Base-by-base conservation (phyloP, 2,888 invertebrate genomes). In the Lasioglossum leucozonium region DNA sequence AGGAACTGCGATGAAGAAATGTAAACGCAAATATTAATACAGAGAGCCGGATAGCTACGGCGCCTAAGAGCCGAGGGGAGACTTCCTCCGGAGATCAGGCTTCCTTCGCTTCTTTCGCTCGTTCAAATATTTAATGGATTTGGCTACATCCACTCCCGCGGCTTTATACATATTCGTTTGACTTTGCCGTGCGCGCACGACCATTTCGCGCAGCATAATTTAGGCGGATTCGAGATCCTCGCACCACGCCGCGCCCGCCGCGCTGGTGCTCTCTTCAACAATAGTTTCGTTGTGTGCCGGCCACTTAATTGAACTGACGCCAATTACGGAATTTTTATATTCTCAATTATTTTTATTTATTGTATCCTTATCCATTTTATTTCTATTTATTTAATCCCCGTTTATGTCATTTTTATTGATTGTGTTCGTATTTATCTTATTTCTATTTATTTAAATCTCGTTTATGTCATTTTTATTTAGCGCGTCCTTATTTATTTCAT, bases 21-120 rank as follows among this genome's bases (percentile, higher is more conserved):
- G 91, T 90, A 90, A 91, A 91, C 90, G 91, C 90, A 91, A 91
- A 91, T 91, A 91, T 91, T 91, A 91, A 91, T 90, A 91, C 76
- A 84, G 85, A 84, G 84, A 82, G 85, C 72, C 75, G 75, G 74
- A 81, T 86, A 85, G 80, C 81, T 85, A 90, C 84, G 82, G 84
- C 67, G 81, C 79, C 84, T 87, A 91, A 89, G 87, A 88, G 87
- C 84, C 84, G 84, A 77, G 85, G 89, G 88, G 86, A 80, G 82
- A 83, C 87, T 89, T 89, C 81, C 89, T 91, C 74, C 80, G 73
- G 85, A 82, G 86, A 40, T 84, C 77, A 81, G 80, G 76, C 83
- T 82, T 84, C 87, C 86, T 85, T 86, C 81, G 87, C 77, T 87
- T 86, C 84, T 90, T 90, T 90, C 88, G 85, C 71, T 79, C 86